These are phyloP conservation scores for Palloptera scutellata DNA, from an alignment of 2,888 invertebrate genomes.

Conservation along the genomic window DNA sequence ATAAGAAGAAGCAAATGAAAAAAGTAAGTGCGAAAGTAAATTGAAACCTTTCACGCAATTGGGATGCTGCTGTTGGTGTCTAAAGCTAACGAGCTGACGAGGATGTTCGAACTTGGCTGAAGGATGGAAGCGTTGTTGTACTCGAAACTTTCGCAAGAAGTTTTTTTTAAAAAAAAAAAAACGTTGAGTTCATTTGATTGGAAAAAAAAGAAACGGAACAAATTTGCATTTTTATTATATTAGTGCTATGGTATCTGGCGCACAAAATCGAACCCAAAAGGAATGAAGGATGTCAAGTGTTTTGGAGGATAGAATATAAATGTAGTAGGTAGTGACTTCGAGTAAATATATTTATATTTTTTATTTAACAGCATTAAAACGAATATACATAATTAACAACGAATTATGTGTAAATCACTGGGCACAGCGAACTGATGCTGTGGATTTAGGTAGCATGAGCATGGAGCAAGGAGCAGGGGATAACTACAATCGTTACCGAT, in stretches of 20 bases:
- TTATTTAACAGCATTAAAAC: conserved; percentile 37
- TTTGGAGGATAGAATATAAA: conserved; percentile 24
- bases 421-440: conserved; percentile 8
- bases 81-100: conserved; percentile 5
- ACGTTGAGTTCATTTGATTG: conserved; percentile 1
- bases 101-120: not conserved
- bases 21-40: conserved; percentile 21
- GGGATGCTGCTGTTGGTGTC: not conserved
- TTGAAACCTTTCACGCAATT: conserved; percentile 17
- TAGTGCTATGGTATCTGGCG: conserved; percentile 26
- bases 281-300: conserved; percentile 16
- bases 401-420: conserved; percentile 23
- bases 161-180: conserved; percentile 25
- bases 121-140: not conserved
- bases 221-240: conserved; percentile 60
- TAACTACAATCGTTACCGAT: too few species aligned
- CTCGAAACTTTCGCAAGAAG: conserved; percentile 19
- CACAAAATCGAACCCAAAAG: conserved; percentile 15
- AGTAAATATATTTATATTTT: too few species aligned
- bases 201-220: conserved; percentile 27
- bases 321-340: too few species aligned
- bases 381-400: conserved; percentile 22
- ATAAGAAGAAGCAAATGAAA: not conserved
- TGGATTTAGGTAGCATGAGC: too few species aligned
- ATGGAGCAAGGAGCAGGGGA: too few species aligned